phyloP scores from a whole-genome alignment of 2,888 invertebrate genomes.

The Tetranychus piercei region DNA sequence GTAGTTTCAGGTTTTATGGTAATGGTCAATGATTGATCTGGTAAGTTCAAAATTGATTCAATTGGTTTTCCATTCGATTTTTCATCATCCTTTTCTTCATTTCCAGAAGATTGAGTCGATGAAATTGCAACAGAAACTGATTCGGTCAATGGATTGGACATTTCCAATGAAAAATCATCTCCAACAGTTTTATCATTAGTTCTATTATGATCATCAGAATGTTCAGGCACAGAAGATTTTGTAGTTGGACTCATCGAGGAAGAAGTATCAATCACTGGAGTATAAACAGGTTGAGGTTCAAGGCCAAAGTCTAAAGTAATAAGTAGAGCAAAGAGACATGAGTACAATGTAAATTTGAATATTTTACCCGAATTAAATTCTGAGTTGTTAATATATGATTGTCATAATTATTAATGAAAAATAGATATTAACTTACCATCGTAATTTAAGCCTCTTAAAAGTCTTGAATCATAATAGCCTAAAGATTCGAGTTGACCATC shows the following conservation, averaged over 20 bases:
- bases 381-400: neutral
- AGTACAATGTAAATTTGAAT: neutral
- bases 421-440: neutral
- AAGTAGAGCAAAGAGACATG: neutral
- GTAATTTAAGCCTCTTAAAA: neutral
- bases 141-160: neutral
- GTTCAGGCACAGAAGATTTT: neutral
- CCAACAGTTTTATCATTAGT: neutral
- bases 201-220: neutral
- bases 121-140: neutral
- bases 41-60: neutral
- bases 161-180: neutral
- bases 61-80: neutral
- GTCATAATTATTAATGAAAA: neutral
- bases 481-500: conserved; percentile 3
- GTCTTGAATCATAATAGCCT: neutral
- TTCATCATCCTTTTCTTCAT: neutral
- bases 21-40: neutral
- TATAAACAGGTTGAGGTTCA: neutral
- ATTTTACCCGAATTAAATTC: neutral
- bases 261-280: neutral
- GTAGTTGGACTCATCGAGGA: neutral
- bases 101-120: neutral
- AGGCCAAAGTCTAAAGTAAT: neutral
- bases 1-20: neutral